phyloP scores from a whole-genome alignment of 2,797 vertebrate species.

The Huso huso region DNA sequence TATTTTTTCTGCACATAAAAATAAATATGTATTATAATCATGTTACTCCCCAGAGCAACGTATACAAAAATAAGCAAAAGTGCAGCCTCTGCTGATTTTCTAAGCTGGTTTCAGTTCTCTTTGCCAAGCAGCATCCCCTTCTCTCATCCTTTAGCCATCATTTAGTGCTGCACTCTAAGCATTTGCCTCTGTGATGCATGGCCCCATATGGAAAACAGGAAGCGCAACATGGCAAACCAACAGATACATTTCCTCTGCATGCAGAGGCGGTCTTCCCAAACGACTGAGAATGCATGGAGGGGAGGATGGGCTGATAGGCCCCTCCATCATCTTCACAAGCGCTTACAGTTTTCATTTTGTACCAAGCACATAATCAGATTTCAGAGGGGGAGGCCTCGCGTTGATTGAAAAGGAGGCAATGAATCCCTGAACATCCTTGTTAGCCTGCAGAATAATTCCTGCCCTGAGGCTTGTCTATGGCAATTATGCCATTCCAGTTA shows the following conservation, averaged over 20 bases:
- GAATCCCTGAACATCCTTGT: conserved; percentile 9
- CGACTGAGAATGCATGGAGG: conserved; percentile 1
- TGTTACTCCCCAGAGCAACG: neutral
- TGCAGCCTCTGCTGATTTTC: neutral
- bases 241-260: conserved; percentile 7
- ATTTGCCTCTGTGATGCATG: conserved; percentile 10
- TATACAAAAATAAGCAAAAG: neutral
- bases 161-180: neutral
- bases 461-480: conserved; percentile 18
- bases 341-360: conserved; percentile 13
- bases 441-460: conserved; percentile 25
- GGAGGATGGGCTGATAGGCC: neutral
- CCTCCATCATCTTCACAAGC: conserved; percentile 14
- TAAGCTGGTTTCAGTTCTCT: neutral
- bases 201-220: conserved; percentile 8
- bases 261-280: neutral
- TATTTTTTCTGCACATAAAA: neutral
- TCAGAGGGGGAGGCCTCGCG: conserved; percentile 2
- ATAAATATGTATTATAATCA: neutral
- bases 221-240: conserved; percentile 7
- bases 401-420: conserved; percentile 6
- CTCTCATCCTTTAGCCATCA: neutral
- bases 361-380: conserved; percentile 14
- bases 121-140: neutral
- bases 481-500: conserved; percentile 24